Percentiles rank a stretch among this genome's conserved stretches.
Conservation (phyloP, 2,797 vertebrate species). For the Merluccius polli region DNA sequence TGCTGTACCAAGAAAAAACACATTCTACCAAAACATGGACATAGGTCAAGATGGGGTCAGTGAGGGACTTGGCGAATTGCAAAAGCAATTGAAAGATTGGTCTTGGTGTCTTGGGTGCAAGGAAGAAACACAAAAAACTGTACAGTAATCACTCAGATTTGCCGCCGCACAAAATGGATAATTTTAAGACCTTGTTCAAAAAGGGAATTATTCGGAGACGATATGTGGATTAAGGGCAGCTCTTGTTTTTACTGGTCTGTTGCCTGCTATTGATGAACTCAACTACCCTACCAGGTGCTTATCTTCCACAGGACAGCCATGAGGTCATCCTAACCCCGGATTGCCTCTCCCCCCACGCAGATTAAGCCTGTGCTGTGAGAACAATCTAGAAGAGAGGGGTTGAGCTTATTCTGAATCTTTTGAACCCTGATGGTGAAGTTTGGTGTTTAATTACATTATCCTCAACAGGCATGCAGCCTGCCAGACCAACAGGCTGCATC, state of each 20-base stretch:
- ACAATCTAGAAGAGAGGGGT: conserved; percentile 32
- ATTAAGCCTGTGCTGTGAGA: conserved; percentile 26
- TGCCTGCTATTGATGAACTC: not conserved
- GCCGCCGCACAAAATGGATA: not conserved
- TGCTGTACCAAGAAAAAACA: not conserved
- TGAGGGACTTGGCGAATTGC: no score
- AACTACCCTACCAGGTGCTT: conserved; percentile 6
- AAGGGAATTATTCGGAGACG: not conserved
- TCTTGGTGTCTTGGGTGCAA: not conserved
- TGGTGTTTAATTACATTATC: conserved; percentile 40
- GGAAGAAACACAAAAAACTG: not conserved
- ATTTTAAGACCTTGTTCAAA: not conserved
- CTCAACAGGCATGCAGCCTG: conserved; percentile 20
- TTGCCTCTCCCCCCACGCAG: conserved; percentile 1
- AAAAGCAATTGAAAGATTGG: no score
- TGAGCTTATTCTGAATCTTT: conserved; percentile 19
- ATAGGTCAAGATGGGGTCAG: not conserved
- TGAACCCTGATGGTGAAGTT: not conserved
- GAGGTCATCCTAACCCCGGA: conserved; percentile 27
- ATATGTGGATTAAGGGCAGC: not conserved
- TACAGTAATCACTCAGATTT: not conserved
- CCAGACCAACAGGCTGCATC: not conserved
- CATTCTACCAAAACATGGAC: not conserved
- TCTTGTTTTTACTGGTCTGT: conserved; percentile 3
- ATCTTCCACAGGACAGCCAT: conserved; percentile 20